Evolutionary conservation across 2,113 vertebrate species (phyloP), one percentile per base, ranked within the genome.

Genomic region (Paedocypris sp.): DNA sequence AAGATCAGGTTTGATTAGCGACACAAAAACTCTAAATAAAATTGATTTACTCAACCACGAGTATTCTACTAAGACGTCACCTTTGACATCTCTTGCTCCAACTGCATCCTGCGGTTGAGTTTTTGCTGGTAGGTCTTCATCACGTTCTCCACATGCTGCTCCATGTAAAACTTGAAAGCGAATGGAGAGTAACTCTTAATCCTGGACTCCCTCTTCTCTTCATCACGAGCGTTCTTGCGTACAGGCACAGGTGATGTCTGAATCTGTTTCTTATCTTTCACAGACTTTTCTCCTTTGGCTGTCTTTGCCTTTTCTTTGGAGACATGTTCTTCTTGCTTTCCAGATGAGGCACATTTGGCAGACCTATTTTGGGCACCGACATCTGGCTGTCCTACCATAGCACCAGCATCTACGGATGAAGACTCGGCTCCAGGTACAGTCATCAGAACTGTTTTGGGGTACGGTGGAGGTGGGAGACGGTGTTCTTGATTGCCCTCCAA

Each of bases 141-240:
- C 69, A 99, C 88, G 0, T 99, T 99, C 75, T 99, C 95, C 42
- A 99, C 89, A 6, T 99, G 94, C 62, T 99, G 95, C 71, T 99
- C 95, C 95, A 99, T 99, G 79, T 96, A 99, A 79, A 99, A 99
- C 74, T 99, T 99, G 67, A 97, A 99, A 15, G 95, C 95, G 18
- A 90, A 98, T 0, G 95, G 95, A 0, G 95, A 99, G 76, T 99
- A 99, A 71, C 89, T 96, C 76, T 98, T 99, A 76, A 98, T 97
- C 51, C 95, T 90, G 0, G 95, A 99, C 64, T 96, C 95, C 33
- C 95, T 79, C 79, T 97, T 98, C 71, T 99, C 94, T 59, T 96
- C 93, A 19, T 97, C 94, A 4, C 80, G 87, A 50, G 87, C 86
- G 5, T 86, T 92, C 75, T 90, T 94, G 32, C 94, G 83, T 36